phyloP scores from a whole-genome alignment of 2,888 invertebrate genomes.

The Aromia moschata region DNA sequence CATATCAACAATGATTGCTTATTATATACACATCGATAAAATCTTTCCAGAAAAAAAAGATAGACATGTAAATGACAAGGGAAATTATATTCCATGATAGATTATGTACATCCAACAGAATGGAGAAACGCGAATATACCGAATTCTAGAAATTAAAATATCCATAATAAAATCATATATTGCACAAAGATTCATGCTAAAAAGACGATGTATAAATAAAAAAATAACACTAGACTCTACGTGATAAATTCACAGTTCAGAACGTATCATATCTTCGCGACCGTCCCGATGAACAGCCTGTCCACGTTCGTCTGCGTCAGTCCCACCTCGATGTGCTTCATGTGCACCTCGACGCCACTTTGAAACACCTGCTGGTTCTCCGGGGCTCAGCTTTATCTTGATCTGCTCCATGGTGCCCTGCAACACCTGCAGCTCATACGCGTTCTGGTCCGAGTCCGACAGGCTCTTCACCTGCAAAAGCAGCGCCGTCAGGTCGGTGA shows the following conservation, averaged over 20 bases:
- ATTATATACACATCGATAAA: conserved; percentile 1
- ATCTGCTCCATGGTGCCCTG: conserved; percentile 91
- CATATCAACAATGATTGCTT: not conserved
- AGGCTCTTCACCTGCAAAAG: conserved; percentile 87
- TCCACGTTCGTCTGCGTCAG: conserved; percentile 58
- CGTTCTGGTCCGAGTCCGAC: conserved; percentile 84
- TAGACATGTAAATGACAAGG: not conserved
- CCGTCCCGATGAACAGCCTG: conserved; percentile 29
- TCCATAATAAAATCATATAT: conserved; percentile 18
- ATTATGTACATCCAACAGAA: not conserved
- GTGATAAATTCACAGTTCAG: conserved; percentile 11
- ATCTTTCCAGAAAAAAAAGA: not conserved
- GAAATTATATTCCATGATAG: conserved; percentile 1
- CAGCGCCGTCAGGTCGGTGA: conserved; percentile 88
- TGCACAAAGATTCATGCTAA: conserved; percentile 13
- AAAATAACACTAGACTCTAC: conserved; percentile 7
- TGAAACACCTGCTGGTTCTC: conserved; percentile 82
- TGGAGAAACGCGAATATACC: not conserved
- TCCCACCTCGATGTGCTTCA: conserved; percentile 88
- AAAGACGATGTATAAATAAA: conserved; percentile 12
- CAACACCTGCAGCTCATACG: conserved; percentile 88
- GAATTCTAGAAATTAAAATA: conserved; percentile 3
- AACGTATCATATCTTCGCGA: conserved; percentile 27
- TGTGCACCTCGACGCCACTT: conserved; percentile 89
- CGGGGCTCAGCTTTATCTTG: conserved; percentile 78